Conservation (phyloP, 2,113 vertebrate species). For the human (Homo sapiens) region GRCh38 chr20:63068501-63069000, state of each 20-base stretch:
- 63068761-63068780: background rate
- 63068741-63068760: background rate
- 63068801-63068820: background rate
- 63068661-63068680: too few relatives aligned
- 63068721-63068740: fast-evolving
- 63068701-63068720: background rate
- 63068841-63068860: background rate
- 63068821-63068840: background rate
- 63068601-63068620: background rate
- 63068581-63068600: fast-evolving
- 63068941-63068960: conserved; percentile 51
- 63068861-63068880: background rate
- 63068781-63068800: background rate
- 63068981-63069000: conserved; percentile 78
- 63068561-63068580: background rate
- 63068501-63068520: background rate
- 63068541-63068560: background rate
- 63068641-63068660: fast-evolving
- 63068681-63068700: background rate
- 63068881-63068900: background rate
- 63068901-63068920: background rate
- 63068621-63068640: background rate
- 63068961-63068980: conserved; percentile 55
- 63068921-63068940: fast-evolving
- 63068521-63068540: fast-evolving